phyloP scores from a whole-genome alignment of 2,797 vertebrate species.

The Tadarida brasiliensis region DNA sequence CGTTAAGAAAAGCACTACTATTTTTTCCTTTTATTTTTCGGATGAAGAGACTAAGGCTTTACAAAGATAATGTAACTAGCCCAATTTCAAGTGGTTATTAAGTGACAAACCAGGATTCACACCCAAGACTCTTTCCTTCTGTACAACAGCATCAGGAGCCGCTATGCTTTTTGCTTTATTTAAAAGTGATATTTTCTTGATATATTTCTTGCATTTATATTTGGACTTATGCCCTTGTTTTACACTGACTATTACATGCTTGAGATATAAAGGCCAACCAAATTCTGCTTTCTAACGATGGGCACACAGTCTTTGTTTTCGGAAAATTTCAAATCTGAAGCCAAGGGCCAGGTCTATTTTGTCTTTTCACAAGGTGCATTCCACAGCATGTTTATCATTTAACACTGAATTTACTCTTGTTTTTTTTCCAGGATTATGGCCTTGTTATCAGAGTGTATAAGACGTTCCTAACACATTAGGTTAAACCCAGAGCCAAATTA shows the following conservation, averaged over 20 bases:
- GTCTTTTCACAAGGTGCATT: not conserved
- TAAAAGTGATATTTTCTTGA: not conserved
- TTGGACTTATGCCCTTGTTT: not conserved
- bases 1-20: not conserved
- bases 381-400: not conserved
- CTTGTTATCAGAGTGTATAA: not conserved
- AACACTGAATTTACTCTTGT: not conserved
- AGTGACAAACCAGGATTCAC: not conserved
- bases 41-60: not conserved
- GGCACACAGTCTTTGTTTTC: not conserved
- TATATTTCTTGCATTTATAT: not conserved
- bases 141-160: not conserved
- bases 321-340: slow-evolving; percentile 23
- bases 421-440: not conserved
- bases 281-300: not conserved
- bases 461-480: not conserved
- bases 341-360: not conserved
- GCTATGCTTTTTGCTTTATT: not conserved
- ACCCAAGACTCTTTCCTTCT: not conserved
- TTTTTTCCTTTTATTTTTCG: not conserved
- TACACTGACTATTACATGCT: not conserved
- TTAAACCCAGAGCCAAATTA: not conserved
- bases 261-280: not conserved
- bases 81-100: not conserved
- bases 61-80: not conserved